Percentiles rank a stretch among this genome's conserved stretches.
phyloP scores from a whole-genome alignment of 37 sponge, comb jelly and placozoan species.

The Geodia barretti region DNA sequence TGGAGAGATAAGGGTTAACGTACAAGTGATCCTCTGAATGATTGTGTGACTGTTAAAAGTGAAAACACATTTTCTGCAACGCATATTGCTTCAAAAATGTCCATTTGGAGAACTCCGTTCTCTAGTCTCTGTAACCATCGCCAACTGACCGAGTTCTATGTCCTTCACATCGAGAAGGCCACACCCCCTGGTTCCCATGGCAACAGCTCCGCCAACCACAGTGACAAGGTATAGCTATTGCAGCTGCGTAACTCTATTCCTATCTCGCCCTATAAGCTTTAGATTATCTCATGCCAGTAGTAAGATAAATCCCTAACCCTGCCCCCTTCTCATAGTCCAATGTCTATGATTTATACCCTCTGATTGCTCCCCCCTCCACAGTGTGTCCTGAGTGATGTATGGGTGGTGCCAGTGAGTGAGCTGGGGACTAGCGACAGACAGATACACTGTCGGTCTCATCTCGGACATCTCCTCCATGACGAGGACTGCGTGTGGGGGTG shows the following conservation, averaged over 20 bases:
- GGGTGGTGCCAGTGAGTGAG: conserved; percentile 77
- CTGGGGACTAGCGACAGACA: conserved; percentile 70
- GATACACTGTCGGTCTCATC: conserved; percentile 88
- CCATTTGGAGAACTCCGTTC: conserved; percentile 89
- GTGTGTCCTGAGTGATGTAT: conserved; percentile 82
- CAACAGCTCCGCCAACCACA: conserved; percentile 4
- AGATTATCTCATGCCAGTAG: not conserved
- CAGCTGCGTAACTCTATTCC: too few species aligned
- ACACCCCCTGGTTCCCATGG: not conserved
- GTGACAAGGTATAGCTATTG: conserved; percentile 17
- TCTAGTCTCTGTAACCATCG: conserved; percentile 64
- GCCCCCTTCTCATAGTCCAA: too few species aligned
- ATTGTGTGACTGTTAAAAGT: too few species aligned
- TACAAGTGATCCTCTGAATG: too few species aligned
- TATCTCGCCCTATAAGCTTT: too few species aligned
- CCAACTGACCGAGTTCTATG: conserved; percentile 86
- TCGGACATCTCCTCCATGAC: conserved; percentile 85
- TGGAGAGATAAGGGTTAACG: not conserved
- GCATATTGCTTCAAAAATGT: too few species aligned
- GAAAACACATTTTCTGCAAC: too few species aligned
- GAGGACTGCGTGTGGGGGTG: conserved; percentile 90
- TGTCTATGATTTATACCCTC: too few species aligned
- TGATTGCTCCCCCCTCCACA: too few species aligned
- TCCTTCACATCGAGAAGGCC: conserved; percentile 79
- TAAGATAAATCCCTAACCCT: too few species aligned